Percentiles rank a stretch among this genome's conserved stretches.
These are phyloP conservation scores for Dysdera silvatica DNA, from an alignment of 1,140 invertebrate species.

Conservation along the genomic window DNA sequence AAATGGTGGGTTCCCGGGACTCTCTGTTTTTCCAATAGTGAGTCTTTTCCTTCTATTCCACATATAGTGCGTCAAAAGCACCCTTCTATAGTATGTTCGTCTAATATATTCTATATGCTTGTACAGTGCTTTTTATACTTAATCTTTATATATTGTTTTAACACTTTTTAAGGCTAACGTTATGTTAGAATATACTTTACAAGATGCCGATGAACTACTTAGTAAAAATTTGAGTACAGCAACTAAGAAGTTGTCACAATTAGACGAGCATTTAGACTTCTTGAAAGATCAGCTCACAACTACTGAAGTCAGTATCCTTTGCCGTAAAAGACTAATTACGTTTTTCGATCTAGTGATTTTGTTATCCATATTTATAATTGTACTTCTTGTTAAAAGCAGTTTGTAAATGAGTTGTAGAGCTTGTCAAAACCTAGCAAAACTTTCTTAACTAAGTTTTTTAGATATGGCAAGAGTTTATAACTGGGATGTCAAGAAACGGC, in stretches of 20 bases:
- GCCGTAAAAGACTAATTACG: not conserved
- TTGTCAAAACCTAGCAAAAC: not conserved
- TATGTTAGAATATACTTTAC: slow-evolving; percentile 92
- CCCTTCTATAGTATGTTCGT: too few relatives aligned
- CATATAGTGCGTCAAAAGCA: too few relatives aligned
- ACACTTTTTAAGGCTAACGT: slow-evolving; percentile 70
- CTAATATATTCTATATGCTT: slow-evolving; percentile 2
- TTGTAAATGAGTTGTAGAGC: not conserved
- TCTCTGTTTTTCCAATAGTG: too few relatives aligned
- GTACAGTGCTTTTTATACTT: not conserved
- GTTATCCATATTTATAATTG: not conserved
- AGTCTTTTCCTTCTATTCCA: too few relatives aligned
- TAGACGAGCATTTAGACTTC: slow-evolving; percentile 88
- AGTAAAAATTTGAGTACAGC: slow-evolving; percentile 81
- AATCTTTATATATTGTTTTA: slow-evolving; percentile 10
- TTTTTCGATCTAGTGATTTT: not conserved
- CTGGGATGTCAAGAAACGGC: slow-evolving; percentile 85
- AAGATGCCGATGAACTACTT: slow-evolving; percentile 81
- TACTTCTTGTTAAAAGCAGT: too few relatives aligned
- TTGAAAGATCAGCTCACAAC: slow-evolving; percentile 93
- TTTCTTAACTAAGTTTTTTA: slow-evolving; percentile 1
- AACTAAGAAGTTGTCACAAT: slow-evolving; percentile 68
- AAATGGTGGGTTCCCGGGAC: too few relatives aligned
- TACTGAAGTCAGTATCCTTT: slow-evolving; percentile 78
- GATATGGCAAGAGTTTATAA: slow-evolving; percentile 88